Base-by-base conservation (phyloP, 1,140 invertebrate species). In the Drosophila persimilis region DNA sequence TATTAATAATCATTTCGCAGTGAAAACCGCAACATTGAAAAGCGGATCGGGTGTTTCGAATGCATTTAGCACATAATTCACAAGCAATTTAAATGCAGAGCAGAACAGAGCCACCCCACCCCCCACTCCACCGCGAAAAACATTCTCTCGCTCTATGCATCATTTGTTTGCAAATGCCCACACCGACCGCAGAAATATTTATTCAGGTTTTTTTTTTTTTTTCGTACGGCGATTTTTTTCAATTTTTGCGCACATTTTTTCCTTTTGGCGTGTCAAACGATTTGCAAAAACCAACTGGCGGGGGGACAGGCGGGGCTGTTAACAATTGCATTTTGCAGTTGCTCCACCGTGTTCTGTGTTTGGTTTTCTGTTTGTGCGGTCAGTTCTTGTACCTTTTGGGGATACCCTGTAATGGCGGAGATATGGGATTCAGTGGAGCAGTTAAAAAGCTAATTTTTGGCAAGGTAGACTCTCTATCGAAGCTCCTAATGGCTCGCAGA, bases 1-100 rank as follows among this genome's bases (percentile, higher is more conserved):
- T 77, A 74, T 73, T 70, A 74, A 77, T 77, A 81, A 77, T 61
- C 65, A 74, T 86, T 60, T 77, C 59, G 29, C 58, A 47, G 47
- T 31, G 55, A 5, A 39, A 39, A 85, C 73, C 83, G 35, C 83
- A 85, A 63, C 53, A 83, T 76, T 75, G 52, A 81, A 88, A 83
- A 71, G 83, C 60, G 35, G 35, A 9, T 63, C 62, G 54, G 69
- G 20, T 39, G 11, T 39, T 55, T 43, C 29, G 26, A 47, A 74
- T 66, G 65, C 55, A 76, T 85, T 85, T 86, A 78, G 56, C 81
- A 88, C 81, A 85, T 83, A 83, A 78, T 86, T 86, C 71, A 62
- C 81, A 88, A 80, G 78, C 83, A 78, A 88, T 86, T 86, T 81
- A 78, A 81, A 57, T 47, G 41, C 50, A 57, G 55, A 70, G 50